These are phyloP conservation scores for Elanus axillaris DNA, from an alignment of 2,113 vertebrate species.

Conservation along the genomic window DNA sequence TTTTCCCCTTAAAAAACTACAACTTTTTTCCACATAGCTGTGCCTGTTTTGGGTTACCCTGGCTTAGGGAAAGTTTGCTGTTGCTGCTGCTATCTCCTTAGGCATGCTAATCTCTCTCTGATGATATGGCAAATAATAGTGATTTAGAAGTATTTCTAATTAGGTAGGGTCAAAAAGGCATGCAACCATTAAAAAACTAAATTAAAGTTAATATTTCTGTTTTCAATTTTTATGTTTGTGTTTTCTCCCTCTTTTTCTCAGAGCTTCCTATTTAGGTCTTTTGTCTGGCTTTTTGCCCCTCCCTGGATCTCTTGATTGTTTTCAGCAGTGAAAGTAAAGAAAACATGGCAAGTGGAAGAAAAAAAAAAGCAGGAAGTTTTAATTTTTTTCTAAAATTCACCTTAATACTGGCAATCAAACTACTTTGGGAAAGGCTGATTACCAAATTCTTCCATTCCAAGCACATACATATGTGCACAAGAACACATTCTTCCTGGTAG, in stretches of 20 bases:
- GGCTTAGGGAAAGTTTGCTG: background rate
- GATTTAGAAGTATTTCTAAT: background rate
- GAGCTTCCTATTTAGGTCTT: background rate
- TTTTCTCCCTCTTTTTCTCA: background rate
- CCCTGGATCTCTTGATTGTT: background rate
- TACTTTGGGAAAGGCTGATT: background rate
- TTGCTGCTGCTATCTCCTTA: background rate
- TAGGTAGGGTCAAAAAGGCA: rapidly evolving
- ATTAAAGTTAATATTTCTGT: background rate
- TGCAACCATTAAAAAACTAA: background rate
- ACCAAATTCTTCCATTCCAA: background rate
- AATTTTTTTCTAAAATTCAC: background rate
- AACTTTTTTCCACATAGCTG: background rate
- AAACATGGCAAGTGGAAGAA: background rate
- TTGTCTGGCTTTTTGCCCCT: rapidly evolving
- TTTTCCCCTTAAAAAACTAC: background rate
- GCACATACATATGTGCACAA: background rate
- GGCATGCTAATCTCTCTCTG: background rate
- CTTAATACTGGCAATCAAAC: background rate
- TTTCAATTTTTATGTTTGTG: background rate
- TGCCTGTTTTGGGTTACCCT: background rate
- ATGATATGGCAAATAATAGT: background rate
- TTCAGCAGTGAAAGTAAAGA: background rate
- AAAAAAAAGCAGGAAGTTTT: background rate
- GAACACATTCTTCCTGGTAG: background rate